A percentile compares a stretch with the other conserved stretches of the same genome.
Evolutionary conservation across 2,888 invertebrate species (phyloP).

Genomic region (Pedicia rivosa): DNA sequence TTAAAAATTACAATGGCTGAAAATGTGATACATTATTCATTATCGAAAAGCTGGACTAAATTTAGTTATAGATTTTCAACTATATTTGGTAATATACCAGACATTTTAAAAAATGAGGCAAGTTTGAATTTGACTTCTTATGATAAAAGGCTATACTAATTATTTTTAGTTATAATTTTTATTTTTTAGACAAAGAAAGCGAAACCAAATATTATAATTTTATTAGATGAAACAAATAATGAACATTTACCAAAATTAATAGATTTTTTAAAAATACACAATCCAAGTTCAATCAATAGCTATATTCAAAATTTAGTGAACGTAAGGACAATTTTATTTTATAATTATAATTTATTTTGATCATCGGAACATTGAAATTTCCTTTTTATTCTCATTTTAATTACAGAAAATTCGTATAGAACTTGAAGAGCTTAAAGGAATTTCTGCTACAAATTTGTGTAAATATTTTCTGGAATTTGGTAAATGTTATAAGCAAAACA

Average conservation of each 20-base stretch:
- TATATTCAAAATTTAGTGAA: slow-evolving; percentile 12
- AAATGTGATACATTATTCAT: slow-evolving; percentile 53
- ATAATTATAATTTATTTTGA: too few species aligned
- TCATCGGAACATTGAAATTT: too few species aligned
- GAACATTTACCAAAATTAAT: slow-evolving; percentile 44
- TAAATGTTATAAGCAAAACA: slow-evolving; percentile 37
- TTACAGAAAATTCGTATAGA: slow-evolving; percentile 15
- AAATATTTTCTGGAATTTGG: slow-evolving; percentile 45
- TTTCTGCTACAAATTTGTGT: slow-evolving; percentile 38
- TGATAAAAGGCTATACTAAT: too few species aligned
- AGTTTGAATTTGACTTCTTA: too few species aligned
- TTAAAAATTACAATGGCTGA: slow-evolving; percentile 47
- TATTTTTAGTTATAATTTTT: too few species aligned
- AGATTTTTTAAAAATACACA: slow-evolving; percentile 27
- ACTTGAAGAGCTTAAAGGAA: slow-evolving; percentile 23
- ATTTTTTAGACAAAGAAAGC: slow-evolving; percentile 10
- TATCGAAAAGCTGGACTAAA: slow-evolving; percentile 45
- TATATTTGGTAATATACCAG: slow-evolving; percentile 39
- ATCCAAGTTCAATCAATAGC: slow-evolving; percentile 18
- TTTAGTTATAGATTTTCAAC: slow-evolving; percentile 55
- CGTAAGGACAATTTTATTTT: too few species aligned
- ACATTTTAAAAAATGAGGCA: too few species aligned
- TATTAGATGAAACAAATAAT: slow-evolving; percentile 41
- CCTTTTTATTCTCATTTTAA: slow-evolving; percentile 18
- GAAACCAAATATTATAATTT: slow-evolving; percentile 31